Percentiles rank a stretch among this genome's conserved stretches.
Evolutionary conservation across 2,888 invertebrate species (phyloP).

Genomic region (Orchesellides sinensis): DNA sequence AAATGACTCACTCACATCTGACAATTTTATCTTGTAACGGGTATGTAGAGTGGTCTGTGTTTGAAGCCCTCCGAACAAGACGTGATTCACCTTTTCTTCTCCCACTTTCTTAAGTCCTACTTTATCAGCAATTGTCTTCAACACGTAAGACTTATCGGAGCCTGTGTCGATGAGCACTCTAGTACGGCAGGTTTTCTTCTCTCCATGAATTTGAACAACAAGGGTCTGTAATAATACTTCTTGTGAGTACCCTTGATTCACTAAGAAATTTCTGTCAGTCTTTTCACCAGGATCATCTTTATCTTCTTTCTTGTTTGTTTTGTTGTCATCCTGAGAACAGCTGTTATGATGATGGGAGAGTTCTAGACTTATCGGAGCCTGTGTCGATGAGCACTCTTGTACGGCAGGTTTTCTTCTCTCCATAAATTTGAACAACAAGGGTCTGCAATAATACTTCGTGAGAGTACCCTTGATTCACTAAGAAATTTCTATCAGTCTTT

Average conservation of each 20-base stretch:
- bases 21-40: background rate
- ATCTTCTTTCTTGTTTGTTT: background rate
- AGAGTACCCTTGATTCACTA: background rate
- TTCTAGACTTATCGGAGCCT: background rate
- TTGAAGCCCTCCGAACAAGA: background rate
- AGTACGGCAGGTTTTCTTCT: background rate
- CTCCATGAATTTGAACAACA: background rate
- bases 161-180: slow-evolving; percentile 12
- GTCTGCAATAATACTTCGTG: slow-evolving; percentile 27
- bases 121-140: background rate
- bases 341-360: background rate
- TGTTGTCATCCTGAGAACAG: background rate
- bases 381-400: slow-evolving; percentile 5
- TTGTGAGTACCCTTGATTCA: background rate
- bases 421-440: background rate
- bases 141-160: background rate
- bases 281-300: background rate
- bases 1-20: background rate
- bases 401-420: background rate
- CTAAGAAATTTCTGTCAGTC: background rate
- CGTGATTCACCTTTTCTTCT: background rate
- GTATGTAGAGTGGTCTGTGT: background rate
- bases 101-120: background rate
- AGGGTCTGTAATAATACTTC: slow-evolving; percentile 33
- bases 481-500: background rate